Evolutionary conservation across 2,888 invertebrate species (phyloP).

Genomic region (Synanthedon formicaeformis): DNA sequence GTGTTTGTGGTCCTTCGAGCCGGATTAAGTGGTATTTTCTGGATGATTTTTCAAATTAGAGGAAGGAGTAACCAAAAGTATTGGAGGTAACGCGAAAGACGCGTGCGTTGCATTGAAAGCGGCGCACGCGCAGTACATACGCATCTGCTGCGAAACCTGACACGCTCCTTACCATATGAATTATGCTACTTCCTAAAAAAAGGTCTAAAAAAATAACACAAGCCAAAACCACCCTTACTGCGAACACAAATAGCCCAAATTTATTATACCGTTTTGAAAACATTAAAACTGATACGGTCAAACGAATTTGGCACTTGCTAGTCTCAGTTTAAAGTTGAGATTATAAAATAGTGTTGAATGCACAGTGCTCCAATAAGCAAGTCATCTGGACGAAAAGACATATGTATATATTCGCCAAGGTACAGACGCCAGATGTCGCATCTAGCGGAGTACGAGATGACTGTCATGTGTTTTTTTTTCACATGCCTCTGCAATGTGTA

Average conservation of each 20-base stretch:
- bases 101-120: neutral
- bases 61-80: conserved; percentile 4
- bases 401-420: conserved; percentile 50
- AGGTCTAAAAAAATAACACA: conserved; percentile 12
- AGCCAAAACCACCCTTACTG: conserved; percentile 19
- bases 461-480: conserved; percentile 26
- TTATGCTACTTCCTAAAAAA: conserved; percentile 57
- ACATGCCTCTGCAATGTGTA: conserved; percentile 25
- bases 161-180: conserved; percentile 58
- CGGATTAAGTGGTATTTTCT: neutral
- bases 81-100: neutral
- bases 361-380: conserved; percentile 22
- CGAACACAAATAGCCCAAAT: conserved; percentile 5
- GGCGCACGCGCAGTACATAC: conserved; percentile 24
- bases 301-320: conserved; percentile 8
- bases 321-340: neutral
- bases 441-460: conserved; percentile 33
- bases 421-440: conserved; percentile 40
- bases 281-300: neutral
- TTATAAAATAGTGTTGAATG: conserved; percentile 2
- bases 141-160: conserved; percentile 66
- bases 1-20: too few relatives aligned
- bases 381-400: conserved; percentile 55
- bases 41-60: neutral
- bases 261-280: neutral